Evolutionary conservation across 2,888 invertebrate genomes (phyloP).

Genomic region (Eulithis testata): DNA sequence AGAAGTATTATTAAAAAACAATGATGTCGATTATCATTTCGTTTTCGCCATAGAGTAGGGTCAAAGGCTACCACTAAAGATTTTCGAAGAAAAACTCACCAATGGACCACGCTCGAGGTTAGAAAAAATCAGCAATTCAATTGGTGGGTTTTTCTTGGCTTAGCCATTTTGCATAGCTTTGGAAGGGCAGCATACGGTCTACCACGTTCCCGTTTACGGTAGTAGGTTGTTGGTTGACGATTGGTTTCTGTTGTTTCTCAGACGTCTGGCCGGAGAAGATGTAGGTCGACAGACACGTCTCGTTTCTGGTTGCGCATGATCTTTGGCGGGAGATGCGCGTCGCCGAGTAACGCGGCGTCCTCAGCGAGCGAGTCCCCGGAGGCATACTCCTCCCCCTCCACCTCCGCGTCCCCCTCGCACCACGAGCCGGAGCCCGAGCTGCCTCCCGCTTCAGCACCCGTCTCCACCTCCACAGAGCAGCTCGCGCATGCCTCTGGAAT

Average conservation of each 20-base stretch:
- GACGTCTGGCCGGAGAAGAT: constrained; percentile 76
- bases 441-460: constrained; percentile 65
- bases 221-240: too few species aligned
- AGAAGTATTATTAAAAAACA: too few species aligned
- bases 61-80: too few species aligned
- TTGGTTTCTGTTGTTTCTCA: constrained; percentile 45
- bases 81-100: too few species aligned
- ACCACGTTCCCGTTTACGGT: too few species aligned
- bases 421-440: constrained; percentile 78
- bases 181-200: too few species aligned
- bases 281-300: constrained; percentile 79
- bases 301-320: constrained; percentile 67
- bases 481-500: constrained; percentile 78
- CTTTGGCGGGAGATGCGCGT: constrained; percentile 59
- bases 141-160: too few species aligned
- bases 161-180: too few species aligned
- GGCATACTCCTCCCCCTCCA: constrained; percentile 78
- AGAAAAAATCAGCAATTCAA: too few species aligned
- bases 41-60: too few species aligned
- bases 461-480: constrained; percentile 79
- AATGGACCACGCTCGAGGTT: too few species aligned
- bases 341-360: constrained; percentile 75
- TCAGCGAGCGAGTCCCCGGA: constrained; percentile 82
- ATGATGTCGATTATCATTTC: too few species aligned
- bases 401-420: constrained; percentile 80